Evolutionary conservation across 2,113 vertebrate species (phyloP).

Genomic region (Stegostoma tigrinum): DNA sequence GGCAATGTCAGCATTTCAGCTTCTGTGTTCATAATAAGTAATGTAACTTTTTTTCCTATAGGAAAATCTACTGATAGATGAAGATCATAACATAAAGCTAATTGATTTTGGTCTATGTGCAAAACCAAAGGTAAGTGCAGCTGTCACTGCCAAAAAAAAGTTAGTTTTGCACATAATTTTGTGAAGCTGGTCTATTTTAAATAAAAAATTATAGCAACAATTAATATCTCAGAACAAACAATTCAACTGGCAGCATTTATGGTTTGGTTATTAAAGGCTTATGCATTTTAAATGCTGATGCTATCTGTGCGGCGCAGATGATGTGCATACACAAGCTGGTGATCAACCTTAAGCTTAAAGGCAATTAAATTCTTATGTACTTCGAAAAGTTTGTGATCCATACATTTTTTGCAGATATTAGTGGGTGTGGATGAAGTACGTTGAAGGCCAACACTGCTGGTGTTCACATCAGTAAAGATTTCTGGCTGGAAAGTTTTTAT

Average conservation of each 20-base stretch:
- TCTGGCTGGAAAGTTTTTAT: background rate
- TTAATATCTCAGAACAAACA: background rate
- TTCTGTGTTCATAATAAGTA: background rate
- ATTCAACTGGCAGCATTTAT: background rate
- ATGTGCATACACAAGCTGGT: background rate
- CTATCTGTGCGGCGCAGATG: background rate
- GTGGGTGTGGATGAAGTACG: background rate
- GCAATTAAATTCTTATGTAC: background rate
- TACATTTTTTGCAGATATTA: background rate
- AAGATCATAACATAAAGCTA: conserved; percentile 81
- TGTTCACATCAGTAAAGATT: background rate
- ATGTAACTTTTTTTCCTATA: conserved; percentile 45
- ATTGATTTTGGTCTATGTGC: conserved; percentile 96
- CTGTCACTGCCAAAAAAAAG: background rate
- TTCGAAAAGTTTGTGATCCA: background rate
- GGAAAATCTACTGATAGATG: conserved; percentile 91
- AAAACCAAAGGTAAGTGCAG: conserved; percentile 76
- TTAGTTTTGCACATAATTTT: background rate
- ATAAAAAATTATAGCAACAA: background rate
- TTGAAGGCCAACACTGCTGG: background rate
- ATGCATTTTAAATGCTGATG: background rate
- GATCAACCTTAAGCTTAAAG: background rate
- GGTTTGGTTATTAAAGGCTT: background rate
- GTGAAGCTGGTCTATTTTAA: background rate
- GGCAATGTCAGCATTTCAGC: background rate